A percentile compares a stretch with the other conserved stretches of the same genome.
Conservation (phyloP, 23 tunicate species). For the Pegea sp. region DNA sequence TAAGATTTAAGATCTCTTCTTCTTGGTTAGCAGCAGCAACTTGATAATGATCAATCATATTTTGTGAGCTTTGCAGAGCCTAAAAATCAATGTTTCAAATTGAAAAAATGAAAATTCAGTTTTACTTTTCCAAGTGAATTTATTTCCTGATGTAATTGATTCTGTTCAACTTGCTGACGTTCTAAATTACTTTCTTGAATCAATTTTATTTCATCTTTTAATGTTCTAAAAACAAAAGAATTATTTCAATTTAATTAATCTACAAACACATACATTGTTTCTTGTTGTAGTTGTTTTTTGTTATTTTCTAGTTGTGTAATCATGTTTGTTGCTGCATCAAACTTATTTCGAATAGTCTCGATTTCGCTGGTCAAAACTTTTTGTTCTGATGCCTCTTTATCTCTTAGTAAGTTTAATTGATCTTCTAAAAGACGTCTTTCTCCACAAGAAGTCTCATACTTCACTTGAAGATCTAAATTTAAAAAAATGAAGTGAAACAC, state of each 20-base stretch:
- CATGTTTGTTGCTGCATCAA: slow-evolving; percentile 40
- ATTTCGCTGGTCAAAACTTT: slow-evolving; percentile 41
- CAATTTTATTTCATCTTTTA: slow-evolving; percentile 4
- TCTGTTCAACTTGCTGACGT: slow-evolving; percentile 1
- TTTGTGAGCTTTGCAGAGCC: slow-evolving; percentile 55
- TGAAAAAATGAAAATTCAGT: background rate
- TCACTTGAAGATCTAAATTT: slow-evolving; percentile 24
- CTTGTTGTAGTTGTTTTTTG: slow-evolving; percentile 9
- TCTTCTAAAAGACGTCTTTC: slow-evolving; percentile 40
- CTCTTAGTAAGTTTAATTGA: slow-evolving; percentile 16
- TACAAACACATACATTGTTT: slow-evolving; percentile 11
- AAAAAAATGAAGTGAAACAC: background rate
- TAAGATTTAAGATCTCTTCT: no score
- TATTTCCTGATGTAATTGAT: slow-evolving; percentile 9
- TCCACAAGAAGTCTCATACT: slow-evolving; percentile 26
- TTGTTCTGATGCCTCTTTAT: slow-evolving; percentile 21
- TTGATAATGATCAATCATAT: slow-evolving; percentile 42
- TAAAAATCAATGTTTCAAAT: slow-evolving; percentile 1
- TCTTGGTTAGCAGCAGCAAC: no score
- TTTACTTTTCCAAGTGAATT: slow-evolving; percentile 19
- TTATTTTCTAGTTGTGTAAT: slow-evolving; percentile 16
- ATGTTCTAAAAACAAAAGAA: background rate
- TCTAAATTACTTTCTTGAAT: background rate
- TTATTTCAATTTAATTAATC: background rate
- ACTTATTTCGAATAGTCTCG: slow-evolving; percentile 27